Evolutionary conservation across 2,797 vertebrate species (phyloP).

Genomic region (Karalla daura): DNA sequence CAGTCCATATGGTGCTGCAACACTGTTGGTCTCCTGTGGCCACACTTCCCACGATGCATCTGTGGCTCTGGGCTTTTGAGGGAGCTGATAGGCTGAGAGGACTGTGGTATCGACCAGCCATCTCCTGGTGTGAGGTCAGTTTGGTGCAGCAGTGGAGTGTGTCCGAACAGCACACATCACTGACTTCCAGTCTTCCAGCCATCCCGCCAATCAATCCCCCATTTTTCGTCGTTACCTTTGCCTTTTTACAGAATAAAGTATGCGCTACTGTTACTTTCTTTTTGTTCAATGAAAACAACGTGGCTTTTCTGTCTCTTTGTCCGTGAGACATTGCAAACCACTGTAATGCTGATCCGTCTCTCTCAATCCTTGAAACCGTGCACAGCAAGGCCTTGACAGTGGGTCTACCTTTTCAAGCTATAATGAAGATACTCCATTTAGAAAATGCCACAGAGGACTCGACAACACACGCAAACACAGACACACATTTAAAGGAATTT

Average conservation of each 20-base stretch:
- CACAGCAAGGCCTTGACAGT: constrained; percentile 12
- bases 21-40: constrained; percentile 86
- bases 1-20: constrained; percentile 85
- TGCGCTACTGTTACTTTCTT: constrained; percentile 18
- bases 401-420: constrained; percentile 22
- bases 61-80: constrained; percentile 74
- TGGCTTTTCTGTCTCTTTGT: neutral
- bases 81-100: constrained; percentile 78
- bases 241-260: constrained; percentile 12
- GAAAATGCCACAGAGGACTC: constrained; percentile 26
- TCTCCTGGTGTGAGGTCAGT: constrained; percentile 77
- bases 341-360: constrained; percentile 40
- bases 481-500: neutral
- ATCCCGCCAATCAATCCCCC: constrained; percentile 61
- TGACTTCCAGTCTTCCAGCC: constrained; percentile 64
- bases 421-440: constrained; percentile 29
- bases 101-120: constrained; percentile 77
- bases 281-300: neutral
- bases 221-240: constrained; percentile 50
- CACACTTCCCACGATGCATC: constrained; percentile 88
- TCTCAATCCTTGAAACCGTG: constrained; percentile 21
- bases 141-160: constrained; percentile 69
- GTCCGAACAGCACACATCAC: constrained; percentile 70
- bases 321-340: constrained; percentile 15
- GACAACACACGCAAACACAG: neutral